A percentile compares a stretch with the other conserved stretches of the same genome.
phyloP scores from a whole-genome alignment of 2,113 vertebrate genomes.

The Nesospiza acunhae region DNA sequence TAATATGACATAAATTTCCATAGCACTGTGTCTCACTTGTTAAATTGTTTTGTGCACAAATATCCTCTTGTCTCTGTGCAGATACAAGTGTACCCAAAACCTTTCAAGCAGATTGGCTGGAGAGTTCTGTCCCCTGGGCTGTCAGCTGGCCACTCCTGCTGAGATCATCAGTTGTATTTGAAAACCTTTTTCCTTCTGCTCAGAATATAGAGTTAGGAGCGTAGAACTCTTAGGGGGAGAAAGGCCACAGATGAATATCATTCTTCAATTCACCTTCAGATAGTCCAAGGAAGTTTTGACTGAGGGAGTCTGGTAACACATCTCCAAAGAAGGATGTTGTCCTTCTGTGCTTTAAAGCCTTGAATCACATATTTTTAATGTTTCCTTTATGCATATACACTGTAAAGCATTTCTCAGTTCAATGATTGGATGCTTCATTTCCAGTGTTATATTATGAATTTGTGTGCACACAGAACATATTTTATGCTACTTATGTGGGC shows the following conservation, averaged over 20 bases:
- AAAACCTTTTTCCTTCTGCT: neutral
- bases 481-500: neutral
- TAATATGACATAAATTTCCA: neutral
- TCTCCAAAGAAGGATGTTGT: neutral
- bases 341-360: neutral
- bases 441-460: neutral
- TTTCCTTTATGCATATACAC: neutral
- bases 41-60: neutral
- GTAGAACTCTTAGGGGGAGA: neutral
- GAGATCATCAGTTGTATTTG: neutral
- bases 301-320: neutral
- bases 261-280: neutral
- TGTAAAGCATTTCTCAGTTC: neutral
- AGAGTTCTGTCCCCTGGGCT: neutral
- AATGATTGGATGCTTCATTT: neutral
- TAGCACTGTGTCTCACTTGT: neutral
- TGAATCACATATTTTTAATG: neutral
- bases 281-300: neutral
- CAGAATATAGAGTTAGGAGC: accelerated
- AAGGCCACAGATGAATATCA: neutral
- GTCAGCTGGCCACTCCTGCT: neutral
- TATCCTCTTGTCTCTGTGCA: neutral
- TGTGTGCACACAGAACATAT: neutral
- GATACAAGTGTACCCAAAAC: neutral
- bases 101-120: neutral